Conservation (phyloP, 2,113 vertebrate species). For the Oryzias melastigma region DNA sequence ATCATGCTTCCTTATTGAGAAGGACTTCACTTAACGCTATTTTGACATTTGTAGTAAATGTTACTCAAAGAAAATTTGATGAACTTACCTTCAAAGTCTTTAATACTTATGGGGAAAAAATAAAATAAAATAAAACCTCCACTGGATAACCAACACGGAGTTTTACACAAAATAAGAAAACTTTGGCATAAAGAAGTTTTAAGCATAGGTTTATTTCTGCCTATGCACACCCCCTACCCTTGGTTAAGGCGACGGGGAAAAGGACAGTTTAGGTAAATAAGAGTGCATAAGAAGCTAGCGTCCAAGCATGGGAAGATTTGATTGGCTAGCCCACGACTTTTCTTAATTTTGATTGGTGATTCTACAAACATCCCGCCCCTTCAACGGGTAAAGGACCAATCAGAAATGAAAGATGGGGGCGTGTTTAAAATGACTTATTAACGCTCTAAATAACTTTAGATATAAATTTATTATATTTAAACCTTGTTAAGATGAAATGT, state of each 20-base stretch:
- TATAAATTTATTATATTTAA: no score
- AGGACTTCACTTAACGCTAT: background rate
- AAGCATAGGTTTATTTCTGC: constrained; percentile 63
- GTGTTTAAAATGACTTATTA: background rate
- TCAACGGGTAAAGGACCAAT: constrained; percentile 26
- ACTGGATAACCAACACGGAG: background rate
- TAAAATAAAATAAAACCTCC: background rate
- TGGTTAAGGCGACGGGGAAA: constrained; percentile 68
- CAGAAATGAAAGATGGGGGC: background rate
- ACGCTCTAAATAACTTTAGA: no score
- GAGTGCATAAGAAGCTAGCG: constrained; percentile 40
- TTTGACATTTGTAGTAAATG: background rate
- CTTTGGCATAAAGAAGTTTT: constrained; percentile 65
- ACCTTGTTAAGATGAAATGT: no score
- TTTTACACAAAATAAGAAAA: constrained; percentile 19
- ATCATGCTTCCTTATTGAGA: background rate
- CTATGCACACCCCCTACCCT: constrained; percentile 82
- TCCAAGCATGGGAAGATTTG: constrained; percentile 18
- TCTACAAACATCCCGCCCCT: constrained; percentile 11
- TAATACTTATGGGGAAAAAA: constrained; percentile 2
- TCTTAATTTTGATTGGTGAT: constrained; percentile 40
- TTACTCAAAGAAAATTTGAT: background rate
- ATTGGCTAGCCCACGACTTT: constrained; percentile 47
- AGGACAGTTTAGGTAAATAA: constrained; percentile 38
- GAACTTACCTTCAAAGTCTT: constrained; percentile 53